A percentile compares a stretch with the other conserved stretches of the same genome.
phyloP scores from a whole-genome alignment of 2,888 invertebrate genomes.

The Cryptus viduatorius region DNA sequence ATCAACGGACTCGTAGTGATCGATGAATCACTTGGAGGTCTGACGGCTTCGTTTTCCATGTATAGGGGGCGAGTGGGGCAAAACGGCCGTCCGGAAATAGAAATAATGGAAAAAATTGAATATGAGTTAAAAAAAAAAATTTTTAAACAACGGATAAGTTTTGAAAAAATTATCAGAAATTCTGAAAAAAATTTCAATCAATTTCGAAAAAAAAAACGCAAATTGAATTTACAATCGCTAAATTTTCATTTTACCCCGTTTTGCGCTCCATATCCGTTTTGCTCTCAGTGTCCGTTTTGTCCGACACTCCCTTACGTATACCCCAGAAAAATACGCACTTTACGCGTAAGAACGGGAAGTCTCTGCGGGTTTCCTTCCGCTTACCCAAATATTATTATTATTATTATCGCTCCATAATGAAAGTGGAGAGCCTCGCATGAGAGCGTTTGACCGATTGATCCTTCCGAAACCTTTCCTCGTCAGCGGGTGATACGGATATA shows the following conservation, averaged over 20 bases:
- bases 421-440: conserved; percentile 18
- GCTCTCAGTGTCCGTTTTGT: neutral
- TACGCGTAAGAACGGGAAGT: conserved; percentile 58
- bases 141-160: no score
- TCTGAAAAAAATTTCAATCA: no score
- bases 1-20: conserved; percentile 46
- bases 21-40: conserved; percentile 57
- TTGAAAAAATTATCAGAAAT: no score
- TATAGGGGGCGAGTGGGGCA: neutral
- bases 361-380: conserved; percentile 64
- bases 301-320: neutral
- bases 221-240: no score
- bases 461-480: conserved; percentile 16
- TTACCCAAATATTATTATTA: conserved; percentile 23
- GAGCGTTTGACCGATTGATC: conserved; percentile 11
- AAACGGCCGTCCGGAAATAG: neutral
- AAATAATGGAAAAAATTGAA: no score
- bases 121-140: no score
- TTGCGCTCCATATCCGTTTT: neutral
- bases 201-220: no score
- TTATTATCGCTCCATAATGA: conserved; percentile 35
- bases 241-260: no score
- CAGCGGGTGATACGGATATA: conserved; percentile 26
- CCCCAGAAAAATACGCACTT: neutral
- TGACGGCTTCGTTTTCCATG: conserved; percentile 10